A percentile compares a stretch with the other conserved stretches of the same genome.
phyloP scores from a whole-genome alignment of 2,888 invertebrate species.

The Drosophila merina region DNA sequence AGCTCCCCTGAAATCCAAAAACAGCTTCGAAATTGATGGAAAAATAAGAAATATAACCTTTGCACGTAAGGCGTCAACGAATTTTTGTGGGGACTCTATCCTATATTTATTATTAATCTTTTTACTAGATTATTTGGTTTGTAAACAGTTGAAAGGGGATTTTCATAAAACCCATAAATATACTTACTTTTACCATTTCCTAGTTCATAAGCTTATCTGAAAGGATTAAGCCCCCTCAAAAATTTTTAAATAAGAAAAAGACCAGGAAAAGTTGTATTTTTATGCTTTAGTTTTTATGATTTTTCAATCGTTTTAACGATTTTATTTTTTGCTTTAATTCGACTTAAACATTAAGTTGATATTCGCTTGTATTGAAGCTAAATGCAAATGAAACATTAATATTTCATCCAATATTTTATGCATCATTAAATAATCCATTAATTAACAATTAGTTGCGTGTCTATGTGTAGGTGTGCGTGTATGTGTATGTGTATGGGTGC shows the following conservation, averaged over 20 bases:
- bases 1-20: constrained; percentile 5
- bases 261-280: constrained; percentile 16
- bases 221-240: background rate
- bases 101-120: background rate
- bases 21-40: constrained; percentile 8
- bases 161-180: too few relatives aligned
- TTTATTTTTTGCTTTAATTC: constrained; percentile 29
- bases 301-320: constrained; percentile 34
- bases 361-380: constrained; percentile 50
- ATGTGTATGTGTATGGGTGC: constrained; percentile 23
- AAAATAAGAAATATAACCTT: background rate
- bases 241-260: background rate
- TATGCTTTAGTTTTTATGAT: constrained; percentile 19
- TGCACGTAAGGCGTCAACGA: too few relatives aligned
- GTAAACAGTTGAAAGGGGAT: too few relatives aligned
- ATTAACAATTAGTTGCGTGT: constrained; percentile 64
- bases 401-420: constrained; percentile 68
- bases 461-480: constrained; percentile 26
- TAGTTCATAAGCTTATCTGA: background rate
- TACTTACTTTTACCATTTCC: background rate
- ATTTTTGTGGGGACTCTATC: background rate
- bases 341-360: constrained; percentile 66
- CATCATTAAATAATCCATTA: constrained; percentile 75
- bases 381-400: constrained; percentile 65
- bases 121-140: too few relatives aligned